Conservation (phyloP, 2,888 invertebrate species). For the Amblyjoppa fuscipennis region DNA sequence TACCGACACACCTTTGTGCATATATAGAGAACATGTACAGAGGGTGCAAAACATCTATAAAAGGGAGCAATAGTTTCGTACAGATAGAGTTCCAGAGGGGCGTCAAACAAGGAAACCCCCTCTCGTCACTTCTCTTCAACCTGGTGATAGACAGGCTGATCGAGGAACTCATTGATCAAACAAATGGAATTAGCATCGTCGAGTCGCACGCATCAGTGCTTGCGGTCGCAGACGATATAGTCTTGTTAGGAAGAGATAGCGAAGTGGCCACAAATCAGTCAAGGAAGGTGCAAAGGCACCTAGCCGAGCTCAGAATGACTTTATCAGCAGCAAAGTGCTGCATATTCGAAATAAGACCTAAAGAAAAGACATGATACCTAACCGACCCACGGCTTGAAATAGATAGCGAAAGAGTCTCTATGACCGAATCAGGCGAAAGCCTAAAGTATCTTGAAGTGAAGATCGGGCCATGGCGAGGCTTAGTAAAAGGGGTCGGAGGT, state of each 20-base stretch:
- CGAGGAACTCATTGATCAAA: constrained; percentile 56
- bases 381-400: constrained; percentile 27
- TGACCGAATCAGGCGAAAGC: background rate
- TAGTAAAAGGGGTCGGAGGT: constrained; percentile 40
- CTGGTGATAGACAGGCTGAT: constrained; percentile 73
- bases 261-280: constrained; percentile 44
- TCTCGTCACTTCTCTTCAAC: constrained; percentile 49
- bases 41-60: constrained; percentile 3
- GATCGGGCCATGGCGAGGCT: constrained; percentile 42
- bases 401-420: background rate
- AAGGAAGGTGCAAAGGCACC: fast-evolving
- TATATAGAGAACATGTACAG: background rate
- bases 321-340: constrained; percentile 56
- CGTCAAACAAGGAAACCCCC: constrained; percentile 54
- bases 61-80: background rate
- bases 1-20: background rate
- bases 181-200: background rate
- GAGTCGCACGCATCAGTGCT: background rate
- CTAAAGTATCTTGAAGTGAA: background rate
- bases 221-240: constrained; percentile 69
- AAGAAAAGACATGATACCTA: constrained; percentile 47
- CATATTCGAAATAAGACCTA: background rate
- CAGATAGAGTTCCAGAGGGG: constrained; percentile 23
- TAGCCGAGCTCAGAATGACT: constrained; percentile 40
- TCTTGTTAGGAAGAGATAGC: constrained; percentile 23